Evolutionary conservation across 2,113 vertebrate species (phyloP), one percentile per base, ranked within the genome.

Genomic region (Tursiops truncatus): DNA sequence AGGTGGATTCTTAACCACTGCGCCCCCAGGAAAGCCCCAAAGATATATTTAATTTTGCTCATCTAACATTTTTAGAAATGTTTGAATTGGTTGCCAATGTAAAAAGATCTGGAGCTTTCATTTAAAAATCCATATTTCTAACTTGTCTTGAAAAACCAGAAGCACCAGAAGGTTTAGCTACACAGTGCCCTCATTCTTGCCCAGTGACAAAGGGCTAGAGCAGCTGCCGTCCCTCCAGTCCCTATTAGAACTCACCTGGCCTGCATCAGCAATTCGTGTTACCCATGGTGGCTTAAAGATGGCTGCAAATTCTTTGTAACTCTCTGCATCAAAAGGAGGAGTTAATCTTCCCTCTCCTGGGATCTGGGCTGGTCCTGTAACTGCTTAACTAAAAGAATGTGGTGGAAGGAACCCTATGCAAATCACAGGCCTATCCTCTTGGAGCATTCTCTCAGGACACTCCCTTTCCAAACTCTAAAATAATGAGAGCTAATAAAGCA

Each of bases 31-130:
- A 14, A 53, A 15, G 50, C 50, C 50, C 50, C 74, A 77, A 50
- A 77, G 74, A 94, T 15, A 73, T 79, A 92, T 81, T 97, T 96
- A 95, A 84, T 92, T 97, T 95, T 95, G 93, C 79, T 95, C 83
- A 13, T 71, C 56, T 26, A 62, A 92, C 68, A 86, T 86, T 97
- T 97, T 94, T 89, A 95, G 88, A 92, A 74, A 73, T 15, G 38
- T 94, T 71, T n/a, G n/a, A 96, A 92, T 95, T 89, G 77, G 96
- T 63, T 96, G 83, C 96, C 82, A 82, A 94, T 47, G n/a, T 85
- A 65, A 44, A 85, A 88, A 76, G 60, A 89, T 93, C 53, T 77
- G 38, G n/a, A 91, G 47, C 36, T 76, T 82, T 71, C 67, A 53
- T 62, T 65, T 44, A 50, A 97, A 97, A 97, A 92, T 83, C n/a